Base-by-base conservation (phyloP, 2,113 vertebrate species). In the Cynopterus brachyotis region DNA sequence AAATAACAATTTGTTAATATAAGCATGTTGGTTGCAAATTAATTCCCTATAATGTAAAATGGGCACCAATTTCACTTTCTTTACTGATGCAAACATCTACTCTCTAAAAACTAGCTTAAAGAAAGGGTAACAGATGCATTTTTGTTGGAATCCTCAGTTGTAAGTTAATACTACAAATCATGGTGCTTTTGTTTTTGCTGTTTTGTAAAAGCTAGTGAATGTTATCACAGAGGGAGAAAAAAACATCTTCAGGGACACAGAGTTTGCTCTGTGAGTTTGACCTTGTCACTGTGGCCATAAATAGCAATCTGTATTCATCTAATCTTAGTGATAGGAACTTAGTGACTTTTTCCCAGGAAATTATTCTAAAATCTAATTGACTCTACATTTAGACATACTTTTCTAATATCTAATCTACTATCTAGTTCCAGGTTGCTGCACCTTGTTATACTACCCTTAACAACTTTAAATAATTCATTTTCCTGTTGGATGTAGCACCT, bases 1-100 rank as follows among this genome's bases (percentile, higher is more conserved):
- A 97, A 94, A 94, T 91, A 96, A 91, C 89, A 97, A 97, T 97
- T 97, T 97, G 96, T 97, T 97, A 97, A 91, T 97, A 97, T 95
- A 96, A 97, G 96, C 94, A 97, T 88, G 96, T 93, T 50, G 72
- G 88, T 50, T 96, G 82, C 96, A 97, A 95, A 97, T 96, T 96
- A 97, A 95, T 97, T 97, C 92, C 93, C 83, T 95, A 81, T 86
- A 82, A 98, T 96, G 73, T 97, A 97, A 95, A 97, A 91, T 72
- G 78, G 47, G 94, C 28, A 70, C 40, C 35, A 66, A 57, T 85
- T 94, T 94, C 57, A 75, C 92, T 91, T 53, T 75, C 69, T 82
- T 86, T 47, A 86, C 62, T 91, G 78, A 89, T 66, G 57, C 45
- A 95, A 92, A 92, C 42, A 89, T 93, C 72, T 86, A 82, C 60